Percentiles rank a stretch among this genome's conserved stretches.
Conservation (phyloP, 1,140 invertebrate genomes). For the Ips nitidus region DNA sequence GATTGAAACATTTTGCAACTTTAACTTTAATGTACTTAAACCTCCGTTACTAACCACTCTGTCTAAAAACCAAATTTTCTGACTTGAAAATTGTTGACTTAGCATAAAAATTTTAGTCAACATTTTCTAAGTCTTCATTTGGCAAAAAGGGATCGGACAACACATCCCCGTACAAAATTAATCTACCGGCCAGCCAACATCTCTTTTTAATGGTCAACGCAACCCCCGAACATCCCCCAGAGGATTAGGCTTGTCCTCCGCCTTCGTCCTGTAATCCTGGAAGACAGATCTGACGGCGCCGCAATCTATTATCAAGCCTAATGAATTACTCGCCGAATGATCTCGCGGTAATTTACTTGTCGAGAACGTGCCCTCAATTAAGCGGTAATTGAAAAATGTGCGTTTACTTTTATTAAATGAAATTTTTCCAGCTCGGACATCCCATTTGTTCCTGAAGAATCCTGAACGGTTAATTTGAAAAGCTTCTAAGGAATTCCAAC, state of each 20-base stretch:
- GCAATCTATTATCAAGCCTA: slow-evolving; percentile 37
- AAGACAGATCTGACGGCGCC: slow-evolving; percentile 34
- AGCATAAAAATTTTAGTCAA: not conserved
- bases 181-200: not conserved
- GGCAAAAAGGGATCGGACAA: too few species aligned
- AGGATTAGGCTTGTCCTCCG: slow-evolving; percentile 34
- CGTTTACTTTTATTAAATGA: not conserved
- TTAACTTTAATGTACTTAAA: too few species aligned
- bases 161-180: not conserved
- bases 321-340: slow-evolving; percentile 36
- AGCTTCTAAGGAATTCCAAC: too few species aligned
- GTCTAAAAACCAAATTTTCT: too few species aligned
- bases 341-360: slow-evolving; percentile 31
- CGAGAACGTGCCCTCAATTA: slow-evolving; percentile 8
- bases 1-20: too few species aligned
- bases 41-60: too few species aligned
- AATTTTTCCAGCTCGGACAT: not conserved
- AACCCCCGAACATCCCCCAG: slow-evolving; percentile 23
- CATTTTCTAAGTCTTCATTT: too few species aligned
- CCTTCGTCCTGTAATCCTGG: slow-evolving; percentile 28
- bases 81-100: too few species aligned
- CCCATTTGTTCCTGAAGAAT: too few species aligned
- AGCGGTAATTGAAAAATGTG: not conserved
- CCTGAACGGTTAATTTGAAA: too few species aligned
- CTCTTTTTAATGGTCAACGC: slow-evolving; percentile 24